Evolutionary conservation across 2,888 invertebrate species (phyloP), one percentile per base, ranked within the genome.

Genomic region (Campoplex capitator): DNA sequence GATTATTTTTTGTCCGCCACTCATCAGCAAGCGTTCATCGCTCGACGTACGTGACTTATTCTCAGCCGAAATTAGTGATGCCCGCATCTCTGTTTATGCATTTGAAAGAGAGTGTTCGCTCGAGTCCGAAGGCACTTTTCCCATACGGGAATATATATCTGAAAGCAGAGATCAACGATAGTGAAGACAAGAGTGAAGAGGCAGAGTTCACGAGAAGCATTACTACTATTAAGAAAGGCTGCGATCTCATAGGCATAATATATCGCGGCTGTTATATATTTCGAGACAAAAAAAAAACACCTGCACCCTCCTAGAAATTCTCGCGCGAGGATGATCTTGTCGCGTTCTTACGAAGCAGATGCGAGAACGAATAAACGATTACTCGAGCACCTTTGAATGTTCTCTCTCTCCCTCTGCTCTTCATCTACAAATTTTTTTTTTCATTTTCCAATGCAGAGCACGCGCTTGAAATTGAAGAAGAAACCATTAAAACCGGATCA

Each of bases 161-260:
- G 77, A 56, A 32, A 62, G 68, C 58, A 77, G 78, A 90, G 90
- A 91, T 90, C 88, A 83, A 88, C 87, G 89, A 89, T 89, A 89
- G 88, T 76, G 74, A 76, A 71, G 86, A 58, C 42, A 81, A 51
- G 65, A 79, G 78, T 45, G 79, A 62, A 76, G 79, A 87, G 84
- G 84, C 76, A 86, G 77, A 78, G 78, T 62, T 77, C 45, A 78
- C 28, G 51, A 76, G 56, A 38, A 65, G 51, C 38, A 48, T 54
- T 74, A 83, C 56, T 75, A 77, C 71, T 73, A 62, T 81, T 51
- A 58, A 78, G 70, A 76, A 80, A 76, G 54, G 67, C 76, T 38
- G 54, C 70, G 51, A 83, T 67, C 75, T 70, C 79, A 32, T 62
- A 42, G 67, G 70, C 65, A 79, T 54, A 79, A 75, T 54, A 79